Conservation (phyloP, 2,113 vertebrate species). For the Boleophthalmus pectinirostris region DNA sequence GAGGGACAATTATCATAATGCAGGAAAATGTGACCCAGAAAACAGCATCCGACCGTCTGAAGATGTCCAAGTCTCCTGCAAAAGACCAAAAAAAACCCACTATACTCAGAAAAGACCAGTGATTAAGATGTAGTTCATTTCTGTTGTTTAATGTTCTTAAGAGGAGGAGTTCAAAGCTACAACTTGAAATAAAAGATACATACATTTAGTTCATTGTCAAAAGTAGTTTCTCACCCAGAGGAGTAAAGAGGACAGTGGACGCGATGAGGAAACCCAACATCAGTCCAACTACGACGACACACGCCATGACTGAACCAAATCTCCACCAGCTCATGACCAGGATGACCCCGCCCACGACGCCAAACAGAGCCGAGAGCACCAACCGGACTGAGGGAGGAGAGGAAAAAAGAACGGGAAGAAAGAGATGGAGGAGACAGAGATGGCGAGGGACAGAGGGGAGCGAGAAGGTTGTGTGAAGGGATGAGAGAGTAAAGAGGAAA, state of each 20-base stretch:
- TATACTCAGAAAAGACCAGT: too few species aligned
- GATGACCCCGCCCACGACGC: constrained; percentile 81
- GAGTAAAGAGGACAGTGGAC: constrained; percentile 83
- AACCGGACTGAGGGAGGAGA: constrained; percentile 77
- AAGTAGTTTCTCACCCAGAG: constrained; percentile 76
- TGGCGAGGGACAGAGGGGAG: too few species aligned
- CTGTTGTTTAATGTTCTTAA: too few species aligned
- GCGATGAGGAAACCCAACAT: constrained; percentile 86
- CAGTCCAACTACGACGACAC: constrained; percentile 82
- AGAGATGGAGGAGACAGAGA: not conserved
- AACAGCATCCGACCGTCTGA: constrained; percentile 78
- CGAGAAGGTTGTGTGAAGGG: not conserved
- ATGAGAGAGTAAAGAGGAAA: not conserved
- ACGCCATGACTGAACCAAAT: constrained; percentile 82
- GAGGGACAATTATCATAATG: constrained; percentile 78
- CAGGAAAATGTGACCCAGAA: constrained; percentile 91
- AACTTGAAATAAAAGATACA: too few species aligned
- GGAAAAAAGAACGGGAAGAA: not conserved
- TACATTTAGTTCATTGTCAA: not conserved
- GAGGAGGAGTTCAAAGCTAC: too few species aligned
- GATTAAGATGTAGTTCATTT: not conserved
- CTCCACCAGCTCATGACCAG: constrained; percentile 92
- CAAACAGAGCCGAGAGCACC: constrained; percentile 78
- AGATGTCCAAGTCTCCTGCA: constrained; percentile 84
- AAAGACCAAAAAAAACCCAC: not conserved